Conservation (phyloP, 2,797 vertebrate genomes). For the Vespertilio murinus region DNA sequence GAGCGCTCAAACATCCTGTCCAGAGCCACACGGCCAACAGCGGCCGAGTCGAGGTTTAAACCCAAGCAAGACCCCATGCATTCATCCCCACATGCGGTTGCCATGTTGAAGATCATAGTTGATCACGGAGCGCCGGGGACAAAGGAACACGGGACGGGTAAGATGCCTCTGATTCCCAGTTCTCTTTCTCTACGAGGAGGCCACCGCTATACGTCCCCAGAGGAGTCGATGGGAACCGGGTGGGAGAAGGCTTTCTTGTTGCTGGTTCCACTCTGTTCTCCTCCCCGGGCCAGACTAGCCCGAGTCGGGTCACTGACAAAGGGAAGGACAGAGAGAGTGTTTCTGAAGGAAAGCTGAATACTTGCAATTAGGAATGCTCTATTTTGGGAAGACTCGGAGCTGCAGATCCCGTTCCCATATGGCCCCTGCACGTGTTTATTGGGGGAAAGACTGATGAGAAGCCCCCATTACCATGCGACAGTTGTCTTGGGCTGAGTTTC, state of each 20-base stretch:
- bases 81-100: background rate
- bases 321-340: background rate
- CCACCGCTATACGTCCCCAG: rapidly evolving
- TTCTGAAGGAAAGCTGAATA: constrained; percentile 10
- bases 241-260: background rate
- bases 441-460: constrained; percentile 76
- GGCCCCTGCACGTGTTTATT: background rate
- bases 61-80: background rate
- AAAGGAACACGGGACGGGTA: background rate
- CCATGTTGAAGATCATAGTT: background rate
- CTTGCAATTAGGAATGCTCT: constrained; percentile 3
- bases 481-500: constrained; percentile 72
- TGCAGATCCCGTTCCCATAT: background rate
- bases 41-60: background rate
- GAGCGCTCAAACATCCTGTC: background rate
- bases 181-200: background rate
- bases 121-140: rapidly evolving
- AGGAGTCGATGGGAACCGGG: background rate
- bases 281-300: background rate
- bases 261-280: background rate
- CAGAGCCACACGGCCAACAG: background rate
- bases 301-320: background rate
- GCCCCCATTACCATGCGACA: constrained; percentile 48
- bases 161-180: background rate
- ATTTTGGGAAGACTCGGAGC: background rate